These are phyloP conservation scores for Pyrocoelia pectoralis DNA, from an alignment of 2,888 invertebrate genomes.

Conservation along the genomic window DNA sequence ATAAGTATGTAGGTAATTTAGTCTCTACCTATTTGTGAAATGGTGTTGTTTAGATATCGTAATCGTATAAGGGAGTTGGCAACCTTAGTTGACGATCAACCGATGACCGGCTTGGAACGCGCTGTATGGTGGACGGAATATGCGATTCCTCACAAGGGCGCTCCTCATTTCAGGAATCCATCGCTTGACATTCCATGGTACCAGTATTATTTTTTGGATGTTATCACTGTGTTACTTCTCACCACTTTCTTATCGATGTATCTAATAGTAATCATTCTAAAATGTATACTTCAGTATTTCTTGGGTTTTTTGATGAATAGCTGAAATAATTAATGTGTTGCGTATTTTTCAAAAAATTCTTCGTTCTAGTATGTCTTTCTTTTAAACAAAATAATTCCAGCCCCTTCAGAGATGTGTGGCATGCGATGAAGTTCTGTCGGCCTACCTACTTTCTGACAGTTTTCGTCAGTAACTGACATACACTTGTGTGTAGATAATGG, in stretches of 20 bases:
- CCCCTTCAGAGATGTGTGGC: too few species aligned
- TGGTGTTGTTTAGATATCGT: constrained; percentile 42
- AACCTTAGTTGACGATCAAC: constrained; percentile 43
- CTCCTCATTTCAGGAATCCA: constrained; percentile 40
- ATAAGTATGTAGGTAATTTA: neutral
- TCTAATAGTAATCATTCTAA: too few species aligned
- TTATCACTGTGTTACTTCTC: constrained; percentile 24
- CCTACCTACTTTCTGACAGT: too few species aligned
- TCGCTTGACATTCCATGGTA: constrained; percentile 37
- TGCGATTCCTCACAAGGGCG: constrained; percentile 45
- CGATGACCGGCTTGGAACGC: constrained; percentile 43
- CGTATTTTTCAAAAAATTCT: neutral
- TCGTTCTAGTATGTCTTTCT: too few species aligned
- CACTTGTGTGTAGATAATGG: too few species aligned
- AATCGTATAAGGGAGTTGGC: constrained; percentile 23
- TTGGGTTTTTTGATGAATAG: too few species aligned
- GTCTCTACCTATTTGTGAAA: too few species aligned
- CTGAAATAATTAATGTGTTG: neutral
- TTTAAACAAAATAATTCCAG: too few species aligned
- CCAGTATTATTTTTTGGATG: constrained; percentile 43
- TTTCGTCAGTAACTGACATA: too few species aligned
- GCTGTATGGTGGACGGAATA: constrained; percentile 50
- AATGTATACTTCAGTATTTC: too few species aligned
- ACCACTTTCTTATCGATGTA: too few species aligned
- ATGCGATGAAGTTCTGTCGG: too few species aligned